Percentiles rank a stretch among this genome's conserved stretches.
These are phyloP conservation scores for Tyto alba DNA, from an alignment of 2,113 vertebrate species.

Conservation along the genomic window DNA sequence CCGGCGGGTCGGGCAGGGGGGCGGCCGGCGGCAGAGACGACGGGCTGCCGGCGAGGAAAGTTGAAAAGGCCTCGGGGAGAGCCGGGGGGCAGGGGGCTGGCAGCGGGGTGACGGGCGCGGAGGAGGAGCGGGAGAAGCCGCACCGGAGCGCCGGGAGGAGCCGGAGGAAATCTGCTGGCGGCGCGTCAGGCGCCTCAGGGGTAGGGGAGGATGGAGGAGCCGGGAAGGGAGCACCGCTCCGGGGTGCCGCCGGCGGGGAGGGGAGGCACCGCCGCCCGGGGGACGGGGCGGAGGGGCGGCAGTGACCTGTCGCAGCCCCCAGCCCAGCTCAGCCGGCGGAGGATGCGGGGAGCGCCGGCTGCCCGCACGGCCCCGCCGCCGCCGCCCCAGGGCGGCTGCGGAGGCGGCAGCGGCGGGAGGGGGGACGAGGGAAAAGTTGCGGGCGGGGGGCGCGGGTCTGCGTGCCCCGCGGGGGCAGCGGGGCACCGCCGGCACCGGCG, in stretches of 20 bases:
- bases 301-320: not conserved
- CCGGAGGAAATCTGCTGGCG: not conserved
- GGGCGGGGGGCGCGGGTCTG: not conserved
- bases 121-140: not conserved
- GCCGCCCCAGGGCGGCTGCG: not conserved
- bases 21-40: not conserved
- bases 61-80: not conserved
- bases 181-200: not conserved
- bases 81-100: not conserved
- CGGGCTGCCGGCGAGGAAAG: not conserved
- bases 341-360: not conserved
- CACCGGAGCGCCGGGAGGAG: conserved; percentile 1
- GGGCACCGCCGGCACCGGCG: not conserved
- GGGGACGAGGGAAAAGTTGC: not conserved
- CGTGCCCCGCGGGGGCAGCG: not conserved
- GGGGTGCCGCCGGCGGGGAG: not conserved
- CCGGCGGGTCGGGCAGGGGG: not conserved
- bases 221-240: not conserved
- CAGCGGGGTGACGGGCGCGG: not conserved
- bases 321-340: too few species aligned
- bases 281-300: not conserved
- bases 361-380: not conserved
- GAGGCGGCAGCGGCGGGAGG: not conserved
- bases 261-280: not conserved
- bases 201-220: not conserved